Evolutionary conservation across 2,113 vertebrate genomes (phyloP), one percentile per base, ranked within the genome.

Genomic region (Hemibagrus wyckioides): DNA sequence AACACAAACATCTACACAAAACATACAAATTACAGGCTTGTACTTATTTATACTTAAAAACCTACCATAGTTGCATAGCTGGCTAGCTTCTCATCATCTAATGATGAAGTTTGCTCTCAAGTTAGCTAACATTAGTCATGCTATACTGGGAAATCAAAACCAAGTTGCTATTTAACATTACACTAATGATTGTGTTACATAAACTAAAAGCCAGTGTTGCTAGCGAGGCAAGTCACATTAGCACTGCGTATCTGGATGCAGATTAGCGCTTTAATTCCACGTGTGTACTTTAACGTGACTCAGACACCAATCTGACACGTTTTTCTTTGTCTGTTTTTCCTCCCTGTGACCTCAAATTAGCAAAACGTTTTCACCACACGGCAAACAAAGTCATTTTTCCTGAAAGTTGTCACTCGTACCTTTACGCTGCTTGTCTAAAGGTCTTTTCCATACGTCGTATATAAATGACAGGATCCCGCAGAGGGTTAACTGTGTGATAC

Each of bases 401-500:
- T 15, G 21, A 57, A 57, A 39, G 17, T 25, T 39, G 52, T 14
- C 6, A 52, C 21, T 56, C 36, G 33, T 80, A 80, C 52, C 79
- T 80, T 33, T 7, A 54, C 17, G 28, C 0, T 14, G 71, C 21
- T 44, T 48, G 54, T 57, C 79, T 59, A 59, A 81, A 81, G 79
- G 33, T 81, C 79, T 81, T 41, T 59, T 28, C 33, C 7, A 14
- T 28, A 39, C 33, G 0, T 39, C 2, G 33, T 57, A 15, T 25
- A 81, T 57, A 59, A 80, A 54, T 23, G 52, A 21, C 77, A 81
- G 56, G 10, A 25, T 81, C 79, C 79, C 23, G 54, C 54, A 81
- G 65, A 71, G 82, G 63, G 63, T 84, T 71, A 33, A 67, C 48
- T 21, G 69, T 61, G 50, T 85, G 67, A 79, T 41, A 63, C 33